phyloP scores from a whole-genome alignment of 2,888 invertebrate species.

The Hyppa rectilinea region DNA sequence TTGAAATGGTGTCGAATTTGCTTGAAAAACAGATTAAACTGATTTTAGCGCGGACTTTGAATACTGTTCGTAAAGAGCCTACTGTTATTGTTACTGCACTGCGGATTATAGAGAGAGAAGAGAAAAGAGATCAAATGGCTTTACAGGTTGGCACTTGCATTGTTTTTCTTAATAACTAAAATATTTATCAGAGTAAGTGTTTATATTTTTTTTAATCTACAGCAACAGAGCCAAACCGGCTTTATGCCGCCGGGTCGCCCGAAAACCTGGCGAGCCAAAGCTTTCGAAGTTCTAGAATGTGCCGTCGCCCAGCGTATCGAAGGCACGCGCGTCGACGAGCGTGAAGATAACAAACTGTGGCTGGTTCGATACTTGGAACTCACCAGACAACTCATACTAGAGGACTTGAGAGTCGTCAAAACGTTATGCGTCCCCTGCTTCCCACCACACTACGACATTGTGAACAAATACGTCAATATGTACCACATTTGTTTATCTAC shows the following conservation, averaged over 20 bases:
- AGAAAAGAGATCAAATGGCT: conserved; percentile 97
- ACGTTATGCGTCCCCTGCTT: conserved; percentile 98
- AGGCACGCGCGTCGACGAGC: conserved; percentile 98
- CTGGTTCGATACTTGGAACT: conserved; percentile 97
- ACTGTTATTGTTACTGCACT: conserved; percentile 98
- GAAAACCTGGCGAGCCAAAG: conserved; percentile 96
- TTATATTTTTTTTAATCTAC: conserved; percentile 59
- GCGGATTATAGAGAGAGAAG: conserved; percentile 99
- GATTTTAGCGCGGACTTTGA: conserved; percentile 96
- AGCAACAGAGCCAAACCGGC: conserved; percentile 95
- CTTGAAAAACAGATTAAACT: conserved; percentile 98
- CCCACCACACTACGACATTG: conserved; percentile 98
- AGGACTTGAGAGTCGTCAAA: conserved; percentile 97
- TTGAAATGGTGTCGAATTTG: conserved; percentile 96
- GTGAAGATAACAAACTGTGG: conserved; percentile 98
- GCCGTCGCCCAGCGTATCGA: conserved; percentile 96
- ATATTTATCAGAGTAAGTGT: too few species aligned
- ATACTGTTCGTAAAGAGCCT: conserved; percentile 98
- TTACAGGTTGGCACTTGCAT: conserved; percentile 87
- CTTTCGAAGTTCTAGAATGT: conserved; percentile 95
- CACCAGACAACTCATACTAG: conserved; percentile 96
- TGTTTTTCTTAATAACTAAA: neutral
- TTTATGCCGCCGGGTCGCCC: conserved; percentile 99
- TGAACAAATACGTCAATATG: conserved; percentile 97
- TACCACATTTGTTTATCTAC: conserved; percentile 97